A percentile compares a stretch with the other conserved stretches of the same genome.
Conservation (phyloP, 2,113 vertebrate species). For the Amia ocellicauda region DNA sequence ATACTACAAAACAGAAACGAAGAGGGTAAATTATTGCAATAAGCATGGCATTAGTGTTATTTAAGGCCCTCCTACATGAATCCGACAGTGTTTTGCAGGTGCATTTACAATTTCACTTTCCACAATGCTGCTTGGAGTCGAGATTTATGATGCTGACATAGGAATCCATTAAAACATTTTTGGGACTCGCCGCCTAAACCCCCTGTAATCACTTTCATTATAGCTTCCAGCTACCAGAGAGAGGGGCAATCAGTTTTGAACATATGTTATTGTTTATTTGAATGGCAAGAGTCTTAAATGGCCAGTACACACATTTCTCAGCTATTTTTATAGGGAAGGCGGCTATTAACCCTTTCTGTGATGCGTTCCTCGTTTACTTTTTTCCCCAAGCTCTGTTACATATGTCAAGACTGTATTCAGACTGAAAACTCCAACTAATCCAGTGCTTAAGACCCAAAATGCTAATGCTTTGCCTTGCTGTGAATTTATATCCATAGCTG, state of each 20-base stretch:
- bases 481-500: too few species aligned
- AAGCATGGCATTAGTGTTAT: constrained; percentile 39
- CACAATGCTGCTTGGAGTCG: constrained; percentile 49
- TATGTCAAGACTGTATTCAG: too few species aligned
- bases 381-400: too few species aligned
- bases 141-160: constrained; percentile 77
- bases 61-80: constrained; percentile 41
- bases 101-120: constrained; percentile 53
- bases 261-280: constrained; percentile 72
- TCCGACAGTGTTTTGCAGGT: constrained; percentile 65
- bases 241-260: constrained; percentile 62
- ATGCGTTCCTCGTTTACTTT: too few species aligned
- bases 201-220: constrained; percentile 72
- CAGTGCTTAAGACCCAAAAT: too few species aligned
- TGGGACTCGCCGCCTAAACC: constrained; percentile 65
- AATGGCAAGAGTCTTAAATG: constrained; percentile 58
- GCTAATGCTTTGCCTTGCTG: too few species aligned
- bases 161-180: constrained; percentile 80
- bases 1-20: constrained; percentile 55
- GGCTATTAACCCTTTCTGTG: constrained; percentile 58
- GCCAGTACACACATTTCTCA: constrained; percentile 62
- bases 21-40: constrained; percentile 50
- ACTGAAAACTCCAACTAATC: too few species aligned
- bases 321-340: constrained; percentile 58
- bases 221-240: constrained; percentile 63